A percentile compares a stretch with the other conserved stretches of the same genome.
phyloP scores from a whole-genome alignment of 2,888 invertebrate genomes.

The Caenorhabditis sp. region DNA sequence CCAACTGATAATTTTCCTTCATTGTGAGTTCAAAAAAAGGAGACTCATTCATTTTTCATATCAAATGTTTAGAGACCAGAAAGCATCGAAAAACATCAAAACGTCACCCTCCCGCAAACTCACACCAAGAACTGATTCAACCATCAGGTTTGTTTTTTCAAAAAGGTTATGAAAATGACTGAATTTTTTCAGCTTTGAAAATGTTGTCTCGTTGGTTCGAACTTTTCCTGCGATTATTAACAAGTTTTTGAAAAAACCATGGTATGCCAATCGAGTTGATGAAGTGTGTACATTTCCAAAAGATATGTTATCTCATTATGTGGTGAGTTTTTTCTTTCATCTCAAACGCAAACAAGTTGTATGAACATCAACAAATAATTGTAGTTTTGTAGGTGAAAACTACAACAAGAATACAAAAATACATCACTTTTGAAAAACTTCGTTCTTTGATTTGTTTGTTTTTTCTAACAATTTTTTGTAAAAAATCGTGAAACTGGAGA shows the following conservation, averaged over 20 bases:
- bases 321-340: not conserved
- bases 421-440: no score
- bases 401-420: no score
- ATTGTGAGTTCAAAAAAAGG: not conserved
- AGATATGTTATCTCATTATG: constrained; percentile 21
- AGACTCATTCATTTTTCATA: not conserved
- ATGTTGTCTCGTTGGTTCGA: constrained; percentile 29
- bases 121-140: not conserved
- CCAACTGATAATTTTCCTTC: not conserved
- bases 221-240: constrained; percentile 31
- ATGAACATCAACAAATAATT: no score
- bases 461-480: no score
- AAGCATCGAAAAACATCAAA: not conserved
- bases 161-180: no score
- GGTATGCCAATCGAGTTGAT: constrained; percentile 30
- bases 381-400: no score
- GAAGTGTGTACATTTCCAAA: constrained; percentile 31
- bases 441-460: no score
- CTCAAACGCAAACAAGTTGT: no score
- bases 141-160: not conserved
- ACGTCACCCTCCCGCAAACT: not conserved
- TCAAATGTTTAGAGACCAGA: not conserved
- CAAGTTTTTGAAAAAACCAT: constrained; percentile 34
- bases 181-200: constrained; percentile 24
- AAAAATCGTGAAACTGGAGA: no score